Conservation (phyloP, 2,797 vertebrate species). For the Myoxocephalus aenaeus region DNA sequence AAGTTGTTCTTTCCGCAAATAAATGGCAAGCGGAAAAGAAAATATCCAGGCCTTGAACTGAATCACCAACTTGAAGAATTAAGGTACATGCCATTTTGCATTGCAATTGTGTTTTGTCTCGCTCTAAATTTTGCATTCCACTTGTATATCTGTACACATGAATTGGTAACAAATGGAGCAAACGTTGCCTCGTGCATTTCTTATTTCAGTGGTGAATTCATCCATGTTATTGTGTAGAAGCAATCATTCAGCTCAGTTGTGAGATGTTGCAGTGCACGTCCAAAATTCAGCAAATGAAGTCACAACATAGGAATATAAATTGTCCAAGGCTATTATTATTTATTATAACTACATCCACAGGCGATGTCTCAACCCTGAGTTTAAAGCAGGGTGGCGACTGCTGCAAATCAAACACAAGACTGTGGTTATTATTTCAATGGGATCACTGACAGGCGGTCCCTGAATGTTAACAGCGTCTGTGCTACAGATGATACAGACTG, state of each 20-base stretch:
- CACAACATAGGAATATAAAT: constrained; percentile 23
- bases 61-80: background rate
- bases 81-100: background rate
- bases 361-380: constrained; percentile 26
- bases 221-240: constrained; percentile 3
- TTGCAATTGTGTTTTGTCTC: background rate
- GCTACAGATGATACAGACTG: constrained; percentile 55
- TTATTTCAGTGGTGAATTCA: constrained; percentile 13
- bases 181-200: background rate
- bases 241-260: constrained; percentile 15
- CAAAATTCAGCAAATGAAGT: constrained; percentile 38
- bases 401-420: constrained; percentile 53
- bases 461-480: constrained; percentile 42
- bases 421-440: constrained; percentile 53
- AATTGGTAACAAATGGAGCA: constrained; percentile 15
- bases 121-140: background rate
- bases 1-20: background rate
- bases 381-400: constrained; percentile 37
- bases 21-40: background rate
- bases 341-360: constrained; percentile 30
- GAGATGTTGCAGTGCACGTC: background rate
- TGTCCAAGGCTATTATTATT: constrained; percentile 26
- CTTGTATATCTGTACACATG: background rate
- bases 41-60: background rate
- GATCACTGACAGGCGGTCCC: constrained; percentile 46